Conservation (phyloP, 2,797 vertebrate genomes). For the Myotis daubentonii region DNA sequence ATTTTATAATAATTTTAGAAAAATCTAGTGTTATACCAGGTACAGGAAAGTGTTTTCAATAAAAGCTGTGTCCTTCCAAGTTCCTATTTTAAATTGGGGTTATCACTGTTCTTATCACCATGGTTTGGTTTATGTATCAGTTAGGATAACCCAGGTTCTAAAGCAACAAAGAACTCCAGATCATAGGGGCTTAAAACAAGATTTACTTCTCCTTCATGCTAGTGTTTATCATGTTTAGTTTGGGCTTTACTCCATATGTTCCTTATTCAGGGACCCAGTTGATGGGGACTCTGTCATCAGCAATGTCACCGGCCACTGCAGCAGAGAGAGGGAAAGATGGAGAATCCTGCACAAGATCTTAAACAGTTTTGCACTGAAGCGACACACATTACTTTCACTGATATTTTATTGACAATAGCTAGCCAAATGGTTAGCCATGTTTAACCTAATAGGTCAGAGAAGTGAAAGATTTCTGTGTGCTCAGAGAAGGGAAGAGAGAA, state of each 20-base stretch:
- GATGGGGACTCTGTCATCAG: neutral
- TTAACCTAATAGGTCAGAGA: neutral
- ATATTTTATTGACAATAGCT: neutral
- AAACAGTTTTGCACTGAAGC: neutral
- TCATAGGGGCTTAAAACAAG: neutral
- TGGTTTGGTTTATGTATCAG: neutral
- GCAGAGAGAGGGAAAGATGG: neutral
- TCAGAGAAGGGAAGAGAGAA: neutral
- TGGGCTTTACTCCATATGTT: neutral
- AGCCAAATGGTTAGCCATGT: neutral
- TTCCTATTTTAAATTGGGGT: neutral
- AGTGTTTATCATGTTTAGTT: neutral
- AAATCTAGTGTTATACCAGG: neutral
- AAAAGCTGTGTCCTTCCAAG: neutral
- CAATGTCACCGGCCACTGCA: neutral
- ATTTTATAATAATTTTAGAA: neutral
- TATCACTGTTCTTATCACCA: neutral
- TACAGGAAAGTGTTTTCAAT: neutral
- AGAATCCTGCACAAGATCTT: neutral
- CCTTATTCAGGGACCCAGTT: neutral
- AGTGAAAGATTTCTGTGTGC: neutral
- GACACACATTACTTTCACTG: neutral
- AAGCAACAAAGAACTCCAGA: neutral
- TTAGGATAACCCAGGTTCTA: neutral
- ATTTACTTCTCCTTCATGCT: neutral